Conservation (phyloP, 2,888 invertebrate genomes). For the Andrena fulva region DNA sequence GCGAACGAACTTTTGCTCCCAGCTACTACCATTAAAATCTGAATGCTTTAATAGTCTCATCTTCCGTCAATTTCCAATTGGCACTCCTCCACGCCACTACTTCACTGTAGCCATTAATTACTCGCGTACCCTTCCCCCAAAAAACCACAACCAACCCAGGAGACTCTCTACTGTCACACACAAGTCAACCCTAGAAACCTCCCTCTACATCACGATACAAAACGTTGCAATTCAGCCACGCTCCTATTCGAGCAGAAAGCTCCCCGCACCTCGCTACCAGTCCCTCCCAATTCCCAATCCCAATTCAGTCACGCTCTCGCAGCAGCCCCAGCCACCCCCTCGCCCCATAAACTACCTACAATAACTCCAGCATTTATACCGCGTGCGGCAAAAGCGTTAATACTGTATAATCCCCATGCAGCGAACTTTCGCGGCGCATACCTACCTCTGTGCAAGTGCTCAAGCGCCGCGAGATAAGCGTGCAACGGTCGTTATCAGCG, state of each 20-base stretch:
- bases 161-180: too few species aligned
- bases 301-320: slow-evolving; percentile 6
- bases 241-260: background rate
- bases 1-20: too few species aligned
- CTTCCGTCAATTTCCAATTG: too few species aligned
- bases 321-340: background rate
- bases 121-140: too few species aligned
- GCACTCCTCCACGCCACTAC: too few species aligned
- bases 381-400: background rate
- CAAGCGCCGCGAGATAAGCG: background rate
- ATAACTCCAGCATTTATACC: background rate
- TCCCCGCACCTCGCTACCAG: background rate
- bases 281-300: background rate
- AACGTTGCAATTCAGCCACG: background rate
- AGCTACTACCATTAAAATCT: too few species aligned
- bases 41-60: too few species aligned
- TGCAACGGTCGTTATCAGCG: background rate
- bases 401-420: background rate
- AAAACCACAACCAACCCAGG: too few species aligned
- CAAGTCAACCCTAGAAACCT: too few species aligned
- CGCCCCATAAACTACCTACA: background rate
- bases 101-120: too few species aligned
- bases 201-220: background rate
- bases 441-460: background rate
- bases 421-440: background rate